Conservation (phyloP, 2,113 vertebrate species). For the Megaleporinus macrocephalus region DNA sequence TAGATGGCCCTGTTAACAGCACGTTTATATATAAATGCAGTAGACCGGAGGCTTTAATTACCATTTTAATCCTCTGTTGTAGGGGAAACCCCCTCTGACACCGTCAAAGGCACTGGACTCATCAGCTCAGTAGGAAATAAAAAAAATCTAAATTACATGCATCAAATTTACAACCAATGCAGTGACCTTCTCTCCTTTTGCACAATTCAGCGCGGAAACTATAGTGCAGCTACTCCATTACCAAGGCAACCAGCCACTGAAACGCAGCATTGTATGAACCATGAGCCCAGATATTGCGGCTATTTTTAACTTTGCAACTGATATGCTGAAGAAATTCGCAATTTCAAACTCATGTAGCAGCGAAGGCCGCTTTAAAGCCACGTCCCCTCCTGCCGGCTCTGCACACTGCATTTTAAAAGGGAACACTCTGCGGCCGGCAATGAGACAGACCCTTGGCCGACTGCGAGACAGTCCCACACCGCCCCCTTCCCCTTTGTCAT, state of each 20-base stretch:
- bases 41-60: too few species aligned
- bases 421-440: conserved; percentile 49
- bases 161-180: neutral
- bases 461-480: conserved; percentile 57
- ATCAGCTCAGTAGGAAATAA: too few species aligned
- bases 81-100: too few species aligned
- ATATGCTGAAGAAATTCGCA: neutral
- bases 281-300: neutral
- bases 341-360: neutral
- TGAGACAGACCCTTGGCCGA: conserved; percentile 61
- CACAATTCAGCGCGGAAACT: neutral
- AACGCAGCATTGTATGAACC: conserved; percentile 7
- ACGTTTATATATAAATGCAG: too few species aligned
- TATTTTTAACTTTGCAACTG: conserved; percentile 13
- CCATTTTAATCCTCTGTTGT: too few species aligned
- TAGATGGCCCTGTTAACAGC: too few species aligned
- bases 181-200: neutral
- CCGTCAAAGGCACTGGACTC: too few species aligned
- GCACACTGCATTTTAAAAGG: conserved; percentile 54
- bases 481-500: conserved; percentile 74
- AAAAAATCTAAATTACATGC: neutral
- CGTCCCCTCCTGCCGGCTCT: conserved; percentile 34
- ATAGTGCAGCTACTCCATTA: neutral
- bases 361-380: neutral
- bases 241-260: neutral